Conservation (phyloP, 1,140 invertebrate genomes). For the Philopotamus ludificatus region DNA sequence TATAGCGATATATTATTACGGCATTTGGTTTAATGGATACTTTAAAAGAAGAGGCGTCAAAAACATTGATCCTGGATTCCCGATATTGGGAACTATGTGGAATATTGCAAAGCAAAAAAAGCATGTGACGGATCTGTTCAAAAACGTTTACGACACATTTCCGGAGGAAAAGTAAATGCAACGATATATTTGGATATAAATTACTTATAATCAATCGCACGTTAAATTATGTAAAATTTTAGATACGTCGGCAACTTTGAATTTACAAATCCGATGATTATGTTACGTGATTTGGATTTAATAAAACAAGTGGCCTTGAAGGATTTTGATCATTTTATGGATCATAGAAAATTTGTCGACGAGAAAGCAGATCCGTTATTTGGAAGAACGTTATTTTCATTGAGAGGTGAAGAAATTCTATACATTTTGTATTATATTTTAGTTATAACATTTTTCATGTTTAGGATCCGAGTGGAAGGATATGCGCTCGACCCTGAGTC, state of each 20-base stretch:
- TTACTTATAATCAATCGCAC: not conserved
- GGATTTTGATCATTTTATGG: constrained; percentile 45
- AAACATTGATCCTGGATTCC: not conserved
- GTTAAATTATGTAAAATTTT: constrained; percentile 4
- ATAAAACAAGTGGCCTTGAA: constrained; percentile 45
- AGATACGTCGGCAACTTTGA: constrained; percentile 31
- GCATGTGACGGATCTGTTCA: not conserved
- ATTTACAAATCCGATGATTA: not conserved
- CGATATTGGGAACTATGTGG: not conserved
- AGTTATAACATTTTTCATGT: not conserved
- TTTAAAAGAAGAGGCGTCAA: not conserved
- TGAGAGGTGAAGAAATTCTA: constrained; percentile 16
- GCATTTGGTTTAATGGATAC: not conserved
- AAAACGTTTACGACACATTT: not conserved
- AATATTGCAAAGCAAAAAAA: not conserved
- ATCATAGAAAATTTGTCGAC: constrained; percentile 36
- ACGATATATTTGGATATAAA: not conserved
- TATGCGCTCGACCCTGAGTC: not conserved
- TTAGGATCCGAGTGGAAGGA: not conserved
- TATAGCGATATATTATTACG: not conserved
- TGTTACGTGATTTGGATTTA: constrained; percentile 44
- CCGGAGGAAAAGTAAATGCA: not conserved
- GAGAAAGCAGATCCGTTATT: constrained; percentile 40
- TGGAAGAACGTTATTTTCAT: constrained; percentile 28
- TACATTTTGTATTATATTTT: not conserved